Conservation (phyloP, 37 sponge, comb jelly and placozoan species). For the Mnemiopsis leidyi region DNA sequence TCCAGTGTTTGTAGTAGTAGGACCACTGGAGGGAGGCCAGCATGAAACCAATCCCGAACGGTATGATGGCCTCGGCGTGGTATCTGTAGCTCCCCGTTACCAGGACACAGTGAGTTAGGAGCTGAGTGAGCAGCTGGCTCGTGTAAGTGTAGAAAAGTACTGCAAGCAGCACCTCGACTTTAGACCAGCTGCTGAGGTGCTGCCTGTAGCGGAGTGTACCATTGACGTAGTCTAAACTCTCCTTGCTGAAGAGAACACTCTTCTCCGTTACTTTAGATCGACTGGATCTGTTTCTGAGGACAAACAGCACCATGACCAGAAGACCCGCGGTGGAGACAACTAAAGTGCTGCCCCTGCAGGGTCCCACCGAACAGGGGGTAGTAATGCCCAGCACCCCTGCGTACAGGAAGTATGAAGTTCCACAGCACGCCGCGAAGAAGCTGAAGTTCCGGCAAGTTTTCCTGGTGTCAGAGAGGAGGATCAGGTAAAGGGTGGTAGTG, state of each 20-base stretch:
- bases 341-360: neutral
- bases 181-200: neutral
- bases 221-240: neutral
- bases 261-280: neutral
- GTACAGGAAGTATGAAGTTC: neutral
- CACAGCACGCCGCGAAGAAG: neutral
- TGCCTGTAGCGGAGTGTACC: neutral
- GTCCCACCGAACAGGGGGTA: neutral
- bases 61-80: neutral
- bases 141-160: neutral
- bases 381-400: neutral
- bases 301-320: neutral
- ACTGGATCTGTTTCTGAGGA: neutral
- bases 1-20: neutral
- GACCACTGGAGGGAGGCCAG: neutral
- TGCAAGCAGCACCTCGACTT: neutral
- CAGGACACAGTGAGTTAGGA: neutral
- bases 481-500: neutral
- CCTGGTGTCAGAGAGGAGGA: neutral
- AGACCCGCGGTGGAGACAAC: neutral
- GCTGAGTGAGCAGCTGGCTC: neutral
- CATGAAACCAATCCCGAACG: neutral
- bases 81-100: neutral
- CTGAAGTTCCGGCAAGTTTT: neutral
- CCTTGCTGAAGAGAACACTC: neutral